Base-by-base conservation (phyloP, 2,797 vertebrate species). In the Ptychobarbus kaznakovi region DNA sequence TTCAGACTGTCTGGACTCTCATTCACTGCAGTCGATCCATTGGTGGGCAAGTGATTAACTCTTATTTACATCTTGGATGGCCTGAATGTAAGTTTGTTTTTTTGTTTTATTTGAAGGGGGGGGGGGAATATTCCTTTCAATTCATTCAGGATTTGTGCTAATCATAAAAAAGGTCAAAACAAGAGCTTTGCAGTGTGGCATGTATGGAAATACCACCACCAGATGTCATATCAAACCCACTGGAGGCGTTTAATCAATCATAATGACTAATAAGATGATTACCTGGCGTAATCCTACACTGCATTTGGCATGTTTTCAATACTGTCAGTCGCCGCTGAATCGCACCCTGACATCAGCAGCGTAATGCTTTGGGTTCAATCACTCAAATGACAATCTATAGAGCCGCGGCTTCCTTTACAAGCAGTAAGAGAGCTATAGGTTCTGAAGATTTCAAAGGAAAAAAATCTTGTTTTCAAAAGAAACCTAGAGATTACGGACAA, bases 241-340 rank as follows among this genome's bases (percentile, higher is more conserved):
- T 25, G 51, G 22, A 83, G 86, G 56, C 75, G 16, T 83, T 83
- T 84, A 73, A 83, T 84, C 76, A 75, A 87, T 87, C 58, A 44
- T 73, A 58, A 87, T 79, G 51, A 80, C 76, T 66, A 74, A 84
- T 73, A 66, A 75, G 58, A 83, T 79, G 72, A 80, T 79, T 84
- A 83, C 40, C 82, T 75, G 49, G 25, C 75, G 61, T 53, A 79
- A 74, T 68, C 74, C 68, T 32, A 53, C 44, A 80, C 49, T 74
- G 35, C 42, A 80, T 68, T 25, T 84, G 86, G 81, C 86, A 84
- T 42, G 69, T 87, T 79, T 35, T 61, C 81, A 87, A 84, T 87
- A 87, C 49, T 65, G 25, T 28, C 63, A 77, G 61, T 20, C 9
- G 0, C 40, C 1, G 35, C 49, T 46, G 38, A 84, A 70, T 61